Evolutionary conservation across 92 coral and sea anemone species (phyloP), one percentile per base, ranked within the genome.

Genomic region (Phenganax subtilis): DNA sequence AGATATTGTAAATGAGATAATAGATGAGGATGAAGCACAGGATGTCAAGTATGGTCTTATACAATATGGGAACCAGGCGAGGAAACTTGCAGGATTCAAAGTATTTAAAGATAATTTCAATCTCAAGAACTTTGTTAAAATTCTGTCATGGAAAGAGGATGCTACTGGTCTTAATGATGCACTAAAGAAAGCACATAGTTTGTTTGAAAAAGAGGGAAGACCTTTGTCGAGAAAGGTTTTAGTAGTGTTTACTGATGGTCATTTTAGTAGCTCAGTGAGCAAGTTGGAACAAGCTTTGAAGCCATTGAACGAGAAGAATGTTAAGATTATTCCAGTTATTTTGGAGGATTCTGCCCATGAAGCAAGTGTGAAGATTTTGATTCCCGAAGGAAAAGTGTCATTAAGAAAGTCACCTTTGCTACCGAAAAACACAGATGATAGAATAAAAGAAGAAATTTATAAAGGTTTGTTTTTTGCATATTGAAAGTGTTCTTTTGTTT

Each of bases 311-410:
- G 85, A 71, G 16, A 75, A 86, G 29, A 86, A 94, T 17, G 93
- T 91, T 12, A 89, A 89, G 71, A 83, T 93, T 17, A 87, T 93
- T 3, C 93, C 97, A 9, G 92, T 93, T n/a, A 87, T 88, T 3
- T 73, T 93, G 37, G 91, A 96, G 25, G 85, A 81, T 28, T 82
- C 82, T 79, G 91, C 84, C 57, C 83, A 86, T 77, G 52, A 65
- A 12, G 27, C 64, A 60, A 81, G 14, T 57, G 25, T 81, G 75
- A 75, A 57, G 17, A 47, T 69, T 76, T 61, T 86, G 44, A 44
- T 82, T 10, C 84, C 86, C 30, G 29, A 82, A 31, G 79, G 73
- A 20, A 68, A 85, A 20, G 57, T 27, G 16, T 54, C 80, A 6
- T 3, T 74, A n/a, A 66, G 71, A 7, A 82, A 86, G 17, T 52